Evolutionary conservation across 2,888 invertebrate species (phyloP).

Genomic region (Patella ulyssiponensis): DNA sequence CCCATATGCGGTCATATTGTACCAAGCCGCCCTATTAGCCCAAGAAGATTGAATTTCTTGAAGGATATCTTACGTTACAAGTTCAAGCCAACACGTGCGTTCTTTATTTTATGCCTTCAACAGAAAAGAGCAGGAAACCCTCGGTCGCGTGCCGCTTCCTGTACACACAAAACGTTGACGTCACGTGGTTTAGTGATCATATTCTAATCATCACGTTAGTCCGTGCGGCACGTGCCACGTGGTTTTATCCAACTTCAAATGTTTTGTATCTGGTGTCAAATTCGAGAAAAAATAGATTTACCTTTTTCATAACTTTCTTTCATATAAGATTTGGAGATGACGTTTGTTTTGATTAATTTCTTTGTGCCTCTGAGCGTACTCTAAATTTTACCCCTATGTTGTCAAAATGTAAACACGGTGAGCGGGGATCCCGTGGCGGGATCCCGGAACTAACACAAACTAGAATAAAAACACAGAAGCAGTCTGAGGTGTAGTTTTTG

Average conservation of each 20-base stretch:
- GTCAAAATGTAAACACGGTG: too few relatives aligned
- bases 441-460: too few relatives aligned
- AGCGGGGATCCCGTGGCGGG: too few relatives aligned
- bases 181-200: not conserved
- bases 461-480: too few relatives aligned
- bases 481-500: too few relatives aligned
- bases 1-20: too few relatives aligned
- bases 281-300: not conserved
- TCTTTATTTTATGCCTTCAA: not conserved
- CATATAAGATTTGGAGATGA: too few relatives aligned
- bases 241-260: conserved; percentile 6
- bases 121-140: conserved; percentile 4
- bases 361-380: too few relatives aligned
- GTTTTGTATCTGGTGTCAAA: not conserved
- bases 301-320: too few relatives aligned
- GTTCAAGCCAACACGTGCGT: not conserved
- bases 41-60: not conserved
- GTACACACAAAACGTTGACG: conserved; percentile 11
- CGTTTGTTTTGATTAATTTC: too few relatives aligned
- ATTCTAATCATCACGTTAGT: conserved; percentile 9
- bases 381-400: too few relatives aligned
- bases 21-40: too few relatives aligned
- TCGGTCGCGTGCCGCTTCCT: conserved; percentile 7
- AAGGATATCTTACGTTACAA: not conserved
- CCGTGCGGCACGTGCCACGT: conserved; percentile 10